Conservation (phyloP, 1,140 invertebrate genomes). For the Caenorhabditis inopinata region DNA sequence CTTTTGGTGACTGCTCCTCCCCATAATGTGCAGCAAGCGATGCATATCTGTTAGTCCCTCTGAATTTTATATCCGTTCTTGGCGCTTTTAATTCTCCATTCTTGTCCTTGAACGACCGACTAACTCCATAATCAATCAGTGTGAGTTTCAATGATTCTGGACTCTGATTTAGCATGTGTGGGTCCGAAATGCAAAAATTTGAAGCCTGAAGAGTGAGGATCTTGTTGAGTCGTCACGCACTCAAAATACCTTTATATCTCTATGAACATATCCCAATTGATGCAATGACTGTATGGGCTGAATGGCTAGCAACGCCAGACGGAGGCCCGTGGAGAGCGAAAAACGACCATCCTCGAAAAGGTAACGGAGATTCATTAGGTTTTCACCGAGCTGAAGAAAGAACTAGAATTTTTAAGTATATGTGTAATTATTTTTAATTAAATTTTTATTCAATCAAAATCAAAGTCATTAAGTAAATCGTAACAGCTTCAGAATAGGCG, state of each 20-base stretch:
- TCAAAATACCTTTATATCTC: conserved; percentile 57
- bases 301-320: conserved; percentile 56
- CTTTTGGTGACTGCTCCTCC: conserved; percentile 54
- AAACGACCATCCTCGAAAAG: conserved; percentile 64
- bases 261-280: conserved; percentile 57
- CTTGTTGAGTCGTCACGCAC: neutral
- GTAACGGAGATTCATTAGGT: conserved; percentile 56
- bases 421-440: no score
- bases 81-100: conserved; percentile 61
- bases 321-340: conserved; percentile 58
- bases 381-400: conserved; percentile 59
- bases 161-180: conserved; percentile 41
- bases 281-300: conserved; percentile 58
- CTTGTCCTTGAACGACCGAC: conserved; percentile 53
- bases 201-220: conserved; percentile 55
- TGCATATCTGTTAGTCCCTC: conserved; percentile 54
- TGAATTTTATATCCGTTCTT: conserved; percentile 40
- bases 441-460: no score
- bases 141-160: conserved; percentile 42
- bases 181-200: conserved; percentile 55
- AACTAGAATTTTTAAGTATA: no score
- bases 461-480: no score
- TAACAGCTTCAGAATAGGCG: no score
- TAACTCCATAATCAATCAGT: conserved; percentile 63
- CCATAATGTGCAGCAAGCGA: conserved; percentile 50